These are phyloP conservation scores for Pterophyllum scalare DNA, from an alignment of 2,113 vertebrate species.

Conservation along the genomic window DNA sequence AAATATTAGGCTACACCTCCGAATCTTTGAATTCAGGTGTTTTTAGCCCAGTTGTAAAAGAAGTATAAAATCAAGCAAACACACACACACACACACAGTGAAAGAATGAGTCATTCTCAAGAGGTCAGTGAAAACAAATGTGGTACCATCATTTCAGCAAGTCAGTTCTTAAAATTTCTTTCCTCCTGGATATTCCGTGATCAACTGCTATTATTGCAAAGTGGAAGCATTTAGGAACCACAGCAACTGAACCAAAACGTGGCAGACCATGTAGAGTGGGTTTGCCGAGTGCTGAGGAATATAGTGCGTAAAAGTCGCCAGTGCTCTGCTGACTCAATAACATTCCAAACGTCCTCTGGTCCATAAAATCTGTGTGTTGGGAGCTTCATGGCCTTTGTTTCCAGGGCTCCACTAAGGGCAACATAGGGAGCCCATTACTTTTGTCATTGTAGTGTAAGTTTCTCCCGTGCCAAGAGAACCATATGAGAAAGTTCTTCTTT, in stretches of 20 bases:
- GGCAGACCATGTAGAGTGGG: neutral
- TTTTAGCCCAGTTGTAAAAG: neutral
- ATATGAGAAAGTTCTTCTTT: no score
- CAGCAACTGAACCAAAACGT: neutral
- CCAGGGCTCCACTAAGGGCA: neutral
- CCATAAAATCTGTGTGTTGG: neutral
- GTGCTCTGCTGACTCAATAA: neutral
- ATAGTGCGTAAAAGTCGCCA: neutral
- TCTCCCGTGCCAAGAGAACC: no score
- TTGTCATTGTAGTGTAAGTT: no score
- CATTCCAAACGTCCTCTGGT: neutral
- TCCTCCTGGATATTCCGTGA: neutral
- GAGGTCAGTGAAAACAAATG: neutral
- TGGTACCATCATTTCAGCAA: neutral
- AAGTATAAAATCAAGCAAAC: neutral
- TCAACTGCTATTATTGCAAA: neutral
- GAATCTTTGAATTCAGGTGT: neutral
- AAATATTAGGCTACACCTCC: no score
- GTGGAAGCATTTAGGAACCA: neutral
- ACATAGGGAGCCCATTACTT: no score
- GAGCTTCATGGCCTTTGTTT: neutral
- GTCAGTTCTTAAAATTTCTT: neutral
- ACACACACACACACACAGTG: no score
- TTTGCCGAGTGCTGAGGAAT: neutral
- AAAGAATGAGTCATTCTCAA: accelerated